Conservation (phyloP, 2,888 invertebrate species). For the Crossocerus cetratus region DNA sequence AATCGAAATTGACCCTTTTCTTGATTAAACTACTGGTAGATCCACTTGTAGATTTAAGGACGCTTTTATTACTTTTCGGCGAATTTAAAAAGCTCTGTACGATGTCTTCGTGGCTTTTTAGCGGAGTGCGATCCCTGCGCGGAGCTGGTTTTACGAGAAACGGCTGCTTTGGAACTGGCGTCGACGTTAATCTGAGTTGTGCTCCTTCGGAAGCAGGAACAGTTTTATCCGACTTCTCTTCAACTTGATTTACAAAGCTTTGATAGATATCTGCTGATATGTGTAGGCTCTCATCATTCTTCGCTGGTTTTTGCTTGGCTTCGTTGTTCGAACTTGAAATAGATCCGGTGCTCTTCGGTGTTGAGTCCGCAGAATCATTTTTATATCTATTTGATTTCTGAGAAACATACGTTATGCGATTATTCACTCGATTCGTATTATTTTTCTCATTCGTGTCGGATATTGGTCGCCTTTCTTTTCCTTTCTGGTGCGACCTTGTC, state of each 20-base stretch:
- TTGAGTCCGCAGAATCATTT: background rate
- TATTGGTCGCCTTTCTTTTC: no score
- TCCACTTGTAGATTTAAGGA: constrained; percentile 79
- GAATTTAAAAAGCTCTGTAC: constrained; percentile 51
- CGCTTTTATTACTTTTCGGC: constrained; percentile 78
- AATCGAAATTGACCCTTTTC: constrained; percentile 83
- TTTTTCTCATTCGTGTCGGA: no score
- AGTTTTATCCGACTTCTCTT: background rate
- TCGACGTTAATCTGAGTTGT: background rate
- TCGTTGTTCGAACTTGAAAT: no score
- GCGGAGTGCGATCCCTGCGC: constrained; percentile 42
- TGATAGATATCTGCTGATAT: background rate
- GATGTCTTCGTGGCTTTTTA: constrained; percentile 42
- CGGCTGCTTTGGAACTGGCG: background rate
- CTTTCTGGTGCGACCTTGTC: no score
- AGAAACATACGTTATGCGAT: background rate
- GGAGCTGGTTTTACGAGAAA: background rate
- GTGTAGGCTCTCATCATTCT: background rate
- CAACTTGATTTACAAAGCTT: background rate
- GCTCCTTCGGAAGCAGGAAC: background rate
- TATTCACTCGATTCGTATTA: no score
- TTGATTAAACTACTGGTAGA: constrained; percentile 80
- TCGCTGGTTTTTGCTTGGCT: background rate
- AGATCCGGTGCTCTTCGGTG: background rate
- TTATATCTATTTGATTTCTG: background rate